Conservation (phyloP, 2,888 invertebrate species). For the Tipula confusa region DNA sequence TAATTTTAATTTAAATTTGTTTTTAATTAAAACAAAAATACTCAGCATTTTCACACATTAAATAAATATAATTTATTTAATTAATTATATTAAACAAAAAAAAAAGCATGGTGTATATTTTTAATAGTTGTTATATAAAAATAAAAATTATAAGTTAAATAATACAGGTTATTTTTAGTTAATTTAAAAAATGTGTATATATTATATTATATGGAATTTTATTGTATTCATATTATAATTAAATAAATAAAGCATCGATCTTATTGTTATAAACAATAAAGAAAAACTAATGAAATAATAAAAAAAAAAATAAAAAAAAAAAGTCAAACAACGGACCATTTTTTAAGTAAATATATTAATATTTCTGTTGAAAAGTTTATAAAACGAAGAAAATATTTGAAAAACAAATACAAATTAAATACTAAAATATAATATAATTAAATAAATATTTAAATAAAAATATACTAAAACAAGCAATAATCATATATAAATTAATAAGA, state of each 20-base stretch:
- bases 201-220: background rate
- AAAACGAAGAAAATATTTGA: background rate
- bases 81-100: background rate
- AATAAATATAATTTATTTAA: background rate
- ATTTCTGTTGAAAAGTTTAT: background rate
- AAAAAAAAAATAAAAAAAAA: background rate
- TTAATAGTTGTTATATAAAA: background rate
- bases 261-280: background rate
- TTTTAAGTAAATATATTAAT: background rate
- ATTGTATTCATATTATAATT: background rate
- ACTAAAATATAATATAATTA: background rate
- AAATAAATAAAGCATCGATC: background rate
- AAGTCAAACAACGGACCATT: conserved; percentile 3
- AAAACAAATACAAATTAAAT: background rate
- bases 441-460: background rate
- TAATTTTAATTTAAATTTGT: background rate
- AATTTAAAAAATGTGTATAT: background rate
- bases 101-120: background rate
- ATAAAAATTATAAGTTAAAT: background rate
- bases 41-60: background rate
- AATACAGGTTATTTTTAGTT: conserved; percentile 20
- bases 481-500: background rate
- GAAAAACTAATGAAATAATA: background rate
- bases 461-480: conserved; percentile 12
- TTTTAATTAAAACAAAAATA: background rate